phyloP scores from a whole-genome alignment of 2,888 invertebrate species.

The Cephonodes hylas region DNA sequence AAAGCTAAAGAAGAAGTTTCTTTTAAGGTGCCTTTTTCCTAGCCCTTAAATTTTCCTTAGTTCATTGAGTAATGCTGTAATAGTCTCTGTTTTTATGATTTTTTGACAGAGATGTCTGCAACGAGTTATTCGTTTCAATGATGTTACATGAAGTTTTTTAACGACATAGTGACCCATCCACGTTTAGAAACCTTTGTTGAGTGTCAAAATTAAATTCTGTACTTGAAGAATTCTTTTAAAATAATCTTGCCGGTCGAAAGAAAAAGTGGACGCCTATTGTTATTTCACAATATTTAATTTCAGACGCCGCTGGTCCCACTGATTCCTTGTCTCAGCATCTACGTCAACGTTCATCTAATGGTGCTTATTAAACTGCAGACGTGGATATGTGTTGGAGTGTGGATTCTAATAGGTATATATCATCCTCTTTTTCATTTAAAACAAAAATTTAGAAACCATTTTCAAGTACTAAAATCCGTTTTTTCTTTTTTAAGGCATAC shows the following conservation, averaged over 20 bases:
- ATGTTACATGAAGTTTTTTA: too few species aligned
- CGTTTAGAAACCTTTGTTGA: too few species aligned
- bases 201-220: too few species aligned
- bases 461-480: not conserved
- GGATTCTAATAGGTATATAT: constrained; percentile 88
- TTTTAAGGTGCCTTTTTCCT: constrained; percentile 53
- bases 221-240: too few species aligned
- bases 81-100: too few species aligned
- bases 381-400: constrained; percentile 91
- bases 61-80: too few species aligned
- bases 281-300: constrained; percentile 26
- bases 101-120: too few species aligned
- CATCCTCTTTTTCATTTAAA: not conserved
- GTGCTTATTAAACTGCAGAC: constrained; percentile 87
- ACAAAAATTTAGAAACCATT: not conserved
- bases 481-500: constrained; percentile 57
- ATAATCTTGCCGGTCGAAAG: too few species aligned
- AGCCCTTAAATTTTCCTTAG: too few species aligned
- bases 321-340: constrained; percentile 89
- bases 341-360: constrained; percentile 93
- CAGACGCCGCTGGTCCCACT: constrained; percentile 92
- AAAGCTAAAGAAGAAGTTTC: constrained; percentile 43
- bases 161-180: too few species aligned
- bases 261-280: too few species aligned
- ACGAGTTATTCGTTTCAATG: too few species aligned